Evolutionary conservation across 2,888 invertebrate genomes (phyloP), one percentile per base, ranked within the genome.

Genomic region (Tenthredo distinguenda): DNA sequence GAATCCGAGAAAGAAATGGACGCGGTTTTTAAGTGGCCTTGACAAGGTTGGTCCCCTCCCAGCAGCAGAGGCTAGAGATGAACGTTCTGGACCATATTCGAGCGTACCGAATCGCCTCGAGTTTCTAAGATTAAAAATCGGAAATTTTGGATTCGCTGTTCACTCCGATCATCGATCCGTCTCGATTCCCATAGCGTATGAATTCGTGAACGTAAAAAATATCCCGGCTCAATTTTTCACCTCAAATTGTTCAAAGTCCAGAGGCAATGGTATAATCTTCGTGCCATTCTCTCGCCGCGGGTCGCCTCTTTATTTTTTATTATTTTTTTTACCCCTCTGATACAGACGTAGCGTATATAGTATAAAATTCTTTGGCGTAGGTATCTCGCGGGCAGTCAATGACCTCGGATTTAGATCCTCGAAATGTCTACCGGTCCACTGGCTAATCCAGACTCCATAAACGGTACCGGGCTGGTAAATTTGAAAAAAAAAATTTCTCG

Each of bases 11-110:
- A 58, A 76, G 79, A 77, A 77, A 76, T 62, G 50, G 62, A 79
- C 68, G 62, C 31, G 85, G 79, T 85, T 85, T 79, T 77, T 62
- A 79, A 85, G 79, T 77, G 65, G 68, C 85, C 85, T 85, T 85
- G 76, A 47, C 85, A 85, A 85, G 77, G 77, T 85, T 40, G 47
- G 31, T 40, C 76, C 62, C 58, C 26, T 34, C 58, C 43, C 71
- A 76, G 21, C 55, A 50, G 31, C 9, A 18, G 77, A 77, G 9
- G 15, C 37, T 34, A 55, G 55, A 47, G 55, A 77, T 77, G 55
- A 50, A 77, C 34, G 10, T 77, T 31, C 72, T 37, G 72, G 40
- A 72, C 72, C 72, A 72, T 50, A 77, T 50, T 50, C 34, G 26
- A 76, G 47, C 40, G 15, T 4, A 12, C 2, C 37, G 18, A n/a